Percentiles rank a stretch among this genome's conserved stretches.
These are phyloP conservation scores for Illadopsis cleaveri DNA, from an alignment of 2,113 vertebrate genomes.

Conservation along the genomic window DNA sequence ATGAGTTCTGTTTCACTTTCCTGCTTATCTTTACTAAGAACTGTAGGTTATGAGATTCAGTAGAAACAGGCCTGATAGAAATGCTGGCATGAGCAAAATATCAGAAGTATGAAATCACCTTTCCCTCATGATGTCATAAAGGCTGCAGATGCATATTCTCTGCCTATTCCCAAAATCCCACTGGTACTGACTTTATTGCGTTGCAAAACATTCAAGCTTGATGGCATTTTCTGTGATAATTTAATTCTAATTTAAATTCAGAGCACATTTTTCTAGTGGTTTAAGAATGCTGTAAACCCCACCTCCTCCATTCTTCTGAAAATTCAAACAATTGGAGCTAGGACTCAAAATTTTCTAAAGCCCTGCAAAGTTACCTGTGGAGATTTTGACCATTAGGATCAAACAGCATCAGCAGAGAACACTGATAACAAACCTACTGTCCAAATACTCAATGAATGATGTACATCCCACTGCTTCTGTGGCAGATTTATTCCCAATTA, in stretches of 20 bases:
- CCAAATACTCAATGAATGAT: neutral
- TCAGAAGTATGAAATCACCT: constrained; percentile 13
- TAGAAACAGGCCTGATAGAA: constrained; percentile 3
- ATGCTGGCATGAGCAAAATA: neutral
- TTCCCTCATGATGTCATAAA: neutral
- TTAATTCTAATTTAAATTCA: constrained; percentile 36
- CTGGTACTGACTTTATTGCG: neutral
- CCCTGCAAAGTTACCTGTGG: neutral
- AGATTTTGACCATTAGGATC: neutral
- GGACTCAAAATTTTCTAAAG: neutral
- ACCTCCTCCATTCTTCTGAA: neutral
- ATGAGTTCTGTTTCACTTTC: neutral
- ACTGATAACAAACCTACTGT: neutral
- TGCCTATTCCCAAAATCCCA: neutral
- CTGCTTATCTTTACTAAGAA: constrained; percentile 19
- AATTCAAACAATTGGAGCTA: neutral
- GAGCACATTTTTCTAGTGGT: neutral
- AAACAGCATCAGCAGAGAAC: neutral
- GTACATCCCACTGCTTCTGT: neutral
- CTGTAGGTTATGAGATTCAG: neutral
- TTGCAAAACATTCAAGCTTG: neutral
- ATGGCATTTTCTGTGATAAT: neutral
- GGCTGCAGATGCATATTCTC: neutral
- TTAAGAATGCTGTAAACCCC: neutral
- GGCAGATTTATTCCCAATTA: constrained; percentile 34